Evolutionary conservation across 2,888 invertebrate genomes (phyloP), one percentile per base, ranked within the genome.

Genomic region (Entomobrya proxima): DNA sequence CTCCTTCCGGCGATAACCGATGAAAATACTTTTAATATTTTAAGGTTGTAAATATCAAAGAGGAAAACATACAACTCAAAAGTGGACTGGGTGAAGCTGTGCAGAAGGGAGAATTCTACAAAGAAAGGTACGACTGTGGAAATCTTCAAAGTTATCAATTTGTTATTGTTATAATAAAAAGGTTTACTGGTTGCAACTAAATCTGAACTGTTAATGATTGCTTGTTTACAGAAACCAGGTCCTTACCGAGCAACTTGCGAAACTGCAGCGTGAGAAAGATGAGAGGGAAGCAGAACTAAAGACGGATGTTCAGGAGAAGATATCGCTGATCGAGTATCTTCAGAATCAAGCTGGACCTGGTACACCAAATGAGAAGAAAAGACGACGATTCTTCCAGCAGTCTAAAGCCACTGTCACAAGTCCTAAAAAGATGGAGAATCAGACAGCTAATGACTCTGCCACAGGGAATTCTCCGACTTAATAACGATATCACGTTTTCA

Each of bases 321-420:
- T 93, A 32, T 92, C 93, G 52, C 93, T 95, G 69, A 93, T 94
- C 86, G 92, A 93, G 1, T 93, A 94, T 88, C 87, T 90, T 24
- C 85, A 89, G 37, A 85, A 88, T 9, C 86, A 88, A 44, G n/a
- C 52, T 27, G 61, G 58, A 21, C 44, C 37, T 21, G 21, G n/a
- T 9, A 75, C 75, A 15, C 35, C 50, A 7, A 52, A 50, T 2
- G 52, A 69, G 27, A 82, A 82, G 40, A 82, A 75, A 35, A 35
- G 61, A 44, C 61, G 64, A n/a, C n/a, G n/a, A n/a, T n/a, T n/a
- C 15, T 61, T 61, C 32, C 64, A 64, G 37, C 24, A 58, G 37
- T n/a, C 21, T 11, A 52, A 52, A 18, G 6, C 50, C 2, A 6
- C 55, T 18, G 24, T 5, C 24, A 13, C 30, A 13, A 74, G 18